A percentile compares a stretch with the other conserved stretches of the same genome.
Conservation (phyloP, 2,113 vertebrate species). For the Microcebus griseorufus region DNA sequence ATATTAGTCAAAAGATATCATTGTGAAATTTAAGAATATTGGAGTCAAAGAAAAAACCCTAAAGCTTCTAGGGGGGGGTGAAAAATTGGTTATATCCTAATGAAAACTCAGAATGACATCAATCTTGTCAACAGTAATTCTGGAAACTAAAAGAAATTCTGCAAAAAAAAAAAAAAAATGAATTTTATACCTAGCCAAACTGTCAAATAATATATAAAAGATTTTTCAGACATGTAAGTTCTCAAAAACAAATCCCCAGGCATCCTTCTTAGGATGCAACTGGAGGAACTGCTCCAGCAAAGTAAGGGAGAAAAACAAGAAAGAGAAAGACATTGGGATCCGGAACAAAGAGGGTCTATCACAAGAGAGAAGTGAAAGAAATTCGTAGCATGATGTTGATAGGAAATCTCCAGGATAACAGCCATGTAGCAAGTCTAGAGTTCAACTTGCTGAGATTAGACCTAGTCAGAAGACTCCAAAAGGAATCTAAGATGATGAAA, state of each 20-base stretch:
- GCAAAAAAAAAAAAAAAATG: background rate
- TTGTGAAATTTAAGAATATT: background rate
- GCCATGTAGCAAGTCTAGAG: background rate
- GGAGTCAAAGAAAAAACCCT: background rate
- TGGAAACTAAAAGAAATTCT: background rate
- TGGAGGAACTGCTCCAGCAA: background rate
- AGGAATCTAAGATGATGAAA: background rate
- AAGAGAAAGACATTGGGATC: background rate
- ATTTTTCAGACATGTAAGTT: background rate
- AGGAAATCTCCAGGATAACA: background rate
- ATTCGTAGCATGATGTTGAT: background rate
- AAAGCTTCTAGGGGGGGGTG: background rate
- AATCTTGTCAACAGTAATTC: background rate
- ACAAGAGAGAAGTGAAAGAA: background rate
- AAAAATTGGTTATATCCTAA: background rate
- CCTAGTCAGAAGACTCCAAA: background rate
- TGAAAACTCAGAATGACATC: background rate
- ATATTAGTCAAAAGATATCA: background rate
- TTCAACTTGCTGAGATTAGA: rapidly evolving
- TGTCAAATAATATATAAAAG: background rate
- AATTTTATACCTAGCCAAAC: background rate
- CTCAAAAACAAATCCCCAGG: background rate
- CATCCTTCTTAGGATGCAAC: background rate
- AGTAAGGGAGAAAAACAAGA: background rate
- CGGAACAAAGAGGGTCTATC: background rate